Percentiles rank a stretch among this genome's conserved stretches.
Evolutionary conservation across 2,113 vertebrate species (phyloP).

Genomic region (Centrocercus urophasianus): DNA sequence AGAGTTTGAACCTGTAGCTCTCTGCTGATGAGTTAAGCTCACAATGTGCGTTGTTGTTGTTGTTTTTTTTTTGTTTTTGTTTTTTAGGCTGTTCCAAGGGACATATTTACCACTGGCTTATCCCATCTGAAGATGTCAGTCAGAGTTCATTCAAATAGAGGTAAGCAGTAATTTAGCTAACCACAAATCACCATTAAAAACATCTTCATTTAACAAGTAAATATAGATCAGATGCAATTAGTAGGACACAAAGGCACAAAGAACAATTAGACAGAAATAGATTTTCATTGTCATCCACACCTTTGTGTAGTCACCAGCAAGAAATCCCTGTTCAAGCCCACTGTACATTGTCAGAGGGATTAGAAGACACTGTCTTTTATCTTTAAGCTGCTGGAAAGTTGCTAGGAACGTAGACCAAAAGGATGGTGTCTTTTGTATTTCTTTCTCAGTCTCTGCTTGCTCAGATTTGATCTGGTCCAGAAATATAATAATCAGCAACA

Average conservation of each 20-base stretch:
- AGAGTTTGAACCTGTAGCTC: constrained; percentile 41
- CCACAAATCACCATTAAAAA: neutral
- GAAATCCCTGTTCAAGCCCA: constrained; percentile 94
- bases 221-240: neutral
- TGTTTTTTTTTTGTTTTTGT: neutral
- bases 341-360: constrained; percentile 93
- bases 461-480: constrained; percentile 84
- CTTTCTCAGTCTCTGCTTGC: constrained; percentile 52
- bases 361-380: constrained; percentile 86
- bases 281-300: constrained; percentile 69
- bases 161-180: constrained; percentile 6
- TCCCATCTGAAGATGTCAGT: constrained; percentile 18
- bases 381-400: constrained; percentile 86
- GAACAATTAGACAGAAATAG: neutral
- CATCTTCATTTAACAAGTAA: neutral
- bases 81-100: constrained; percentile 26
- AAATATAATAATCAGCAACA: constrained; percentile 84
- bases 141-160: constrained; percentile 40
- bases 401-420: constrained; percentile 85
- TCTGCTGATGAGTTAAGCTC: constrained; percentile 29
- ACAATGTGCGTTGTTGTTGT: neutral
- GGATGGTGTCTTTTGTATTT: constrained; percentile 55
- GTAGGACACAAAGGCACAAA: neutral
- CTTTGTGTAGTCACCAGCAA: constrained; percentile 93
- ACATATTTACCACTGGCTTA: constrained; percentile 15